phyloP scores from a whole-genome alignment of 1,140 invertebrate genomes.

The Scaptomyza pallida region DNA sequence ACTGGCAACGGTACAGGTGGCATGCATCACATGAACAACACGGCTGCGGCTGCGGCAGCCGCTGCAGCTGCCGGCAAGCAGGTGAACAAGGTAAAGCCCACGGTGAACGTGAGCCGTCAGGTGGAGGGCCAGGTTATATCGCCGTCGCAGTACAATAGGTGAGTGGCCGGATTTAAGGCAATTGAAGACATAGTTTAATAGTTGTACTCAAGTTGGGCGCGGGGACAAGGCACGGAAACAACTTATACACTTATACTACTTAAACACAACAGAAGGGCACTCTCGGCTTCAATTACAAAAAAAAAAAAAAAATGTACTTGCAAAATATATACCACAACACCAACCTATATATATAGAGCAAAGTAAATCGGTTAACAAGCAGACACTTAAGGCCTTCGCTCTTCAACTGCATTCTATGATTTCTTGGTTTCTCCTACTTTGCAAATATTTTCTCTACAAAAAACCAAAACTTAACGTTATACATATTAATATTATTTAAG shows the following conservation, averaged over 20 bases:
- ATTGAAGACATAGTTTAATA: constrained; percentile 13
- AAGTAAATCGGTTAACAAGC: constrained; percentile 32
- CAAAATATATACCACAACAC: background rate
- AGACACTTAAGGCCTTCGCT: constrained; percentile 41
- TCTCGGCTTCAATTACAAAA: constrained; percentile 22
- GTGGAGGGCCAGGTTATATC: constrained; percentile 87
- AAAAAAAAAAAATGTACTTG: constrained; percentile 2
- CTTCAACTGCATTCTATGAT: constrained; percentile 36
- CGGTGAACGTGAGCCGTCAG: constrained; percentile 87
- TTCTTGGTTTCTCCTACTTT: constrained; percentile 31
- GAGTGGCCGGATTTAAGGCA: constrained; percentile 47
- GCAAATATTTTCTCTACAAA: constrained; percentile 7
- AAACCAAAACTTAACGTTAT: constrained; percentile 9
- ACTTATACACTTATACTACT: constrained; percentile 24
- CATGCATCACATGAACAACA: constrained; percentile 87
- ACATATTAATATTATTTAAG: constrained; percentile 12
- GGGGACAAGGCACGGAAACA: constrained; percentile 22
- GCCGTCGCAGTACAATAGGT: constrained; percentile 84
- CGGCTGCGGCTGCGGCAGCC: constrained; percentile 74
- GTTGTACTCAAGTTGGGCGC: background rate
- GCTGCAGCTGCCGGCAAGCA: constrained; percentile 88
- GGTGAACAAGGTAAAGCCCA: constrained; percentile 94
- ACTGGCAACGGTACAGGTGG: constrained; percentile 86
- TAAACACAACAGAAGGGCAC: constrained; percentile 28
- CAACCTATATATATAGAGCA: constrained; percentile 1